Conservation (phyloP, 2,113 vertebrate genomes). For the Hiodon tergisus region DNA sequence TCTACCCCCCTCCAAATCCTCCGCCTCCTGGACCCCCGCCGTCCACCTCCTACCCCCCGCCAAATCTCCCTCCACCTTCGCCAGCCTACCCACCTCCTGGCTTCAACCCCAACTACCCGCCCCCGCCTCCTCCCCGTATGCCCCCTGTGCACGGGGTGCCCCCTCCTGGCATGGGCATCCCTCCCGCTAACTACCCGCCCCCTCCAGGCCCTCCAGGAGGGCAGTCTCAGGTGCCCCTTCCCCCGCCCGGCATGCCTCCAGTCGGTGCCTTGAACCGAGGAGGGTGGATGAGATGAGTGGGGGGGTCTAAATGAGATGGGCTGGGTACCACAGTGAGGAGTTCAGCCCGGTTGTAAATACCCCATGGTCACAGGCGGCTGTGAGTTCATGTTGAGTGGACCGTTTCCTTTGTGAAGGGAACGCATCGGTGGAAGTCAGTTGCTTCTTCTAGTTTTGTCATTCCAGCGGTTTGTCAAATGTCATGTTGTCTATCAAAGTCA, state of each 20-base stretch:
- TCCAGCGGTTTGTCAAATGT: no score
- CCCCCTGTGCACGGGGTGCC: conserved; percentile 76
- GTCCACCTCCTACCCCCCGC: conserved; percentile 62
- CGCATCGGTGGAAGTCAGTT: background rate
- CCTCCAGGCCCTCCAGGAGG: conserved; percentile 80
- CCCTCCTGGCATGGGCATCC: conserved; percentile 81
- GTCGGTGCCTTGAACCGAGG: conserved; percentile 77
- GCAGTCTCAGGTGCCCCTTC: conserved; percentile 84
- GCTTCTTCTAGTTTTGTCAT: no score
- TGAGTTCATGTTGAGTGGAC: background rate
- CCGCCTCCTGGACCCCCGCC: conserved; percentile 74
- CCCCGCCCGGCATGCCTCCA: conserved; percentile 84
- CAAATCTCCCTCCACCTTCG: conserved; percentile 69
- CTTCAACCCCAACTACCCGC: conserved; percentile 81
- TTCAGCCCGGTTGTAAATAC: background rate
- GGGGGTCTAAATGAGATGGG: background rate
- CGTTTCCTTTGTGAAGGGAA: background rate
- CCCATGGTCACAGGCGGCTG: background rate
- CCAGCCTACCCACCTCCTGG: conserved; percentile 80
- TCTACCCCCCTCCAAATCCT: conserved; percentile 69
- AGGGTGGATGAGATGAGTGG: conserved; percentile 88
- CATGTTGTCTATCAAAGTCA: no score
- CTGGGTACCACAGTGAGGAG: background rate
- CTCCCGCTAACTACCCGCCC: conserved; percentile 80
- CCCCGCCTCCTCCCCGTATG: conserved; percentile 71